Base-by-base conservation (phyloP, 2,888 invertebrate species). In the Orthonychiurus folsomi region DNA sequence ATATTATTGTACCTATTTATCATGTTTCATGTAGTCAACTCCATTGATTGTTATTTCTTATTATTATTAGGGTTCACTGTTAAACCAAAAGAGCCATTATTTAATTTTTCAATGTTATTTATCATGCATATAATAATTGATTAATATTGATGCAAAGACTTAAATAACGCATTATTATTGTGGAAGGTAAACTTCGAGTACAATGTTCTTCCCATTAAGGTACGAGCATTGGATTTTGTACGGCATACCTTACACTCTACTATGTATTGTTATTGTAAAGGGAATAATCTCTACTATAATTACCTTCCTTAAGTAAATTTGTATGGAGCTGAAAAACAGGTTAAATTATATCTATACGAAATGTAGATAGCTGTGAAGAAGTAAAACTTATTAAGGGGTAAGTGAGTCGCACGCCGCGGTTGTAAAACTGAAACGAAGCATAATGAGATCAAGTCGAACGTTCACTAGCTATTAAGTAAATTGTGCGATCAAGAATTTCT, bases 291-390 rank as follows among this genome's bases (percentile, higher is more conserved):
- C 37, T 37, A 37, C 37, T 37, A 37, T 37, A 9, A 37, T 37
- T 37, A 37, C 37, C 37, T 37, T 37, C 37, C 37, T 37, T 62
- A 59, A 62, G 59, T 58, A 58, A 62, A 59, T 59, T 58, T 58
- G 53, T 62, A 23, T 54, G 26, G 37, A 57, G 57, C 23, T 57
- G 47, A 24, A 48, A 59, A 58, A 62, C 62, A 62, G 58, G 18
- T 55, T 55, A 55, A 55, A 57, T 12, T 15, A 60, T 59, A 63
- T 55, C 23, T 59, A 59, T 55, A 63, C 59, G 50, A 63, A 63
- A 54, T 63, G 63, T 63, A 63, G 20, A 63, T 63, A 63, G n/a
- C n/a, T n/a, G n/a, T n/a, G n/a, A n/a, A n/a, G n/a, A n/a, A n/a
- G n/a, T n/a, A n/a, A n/a, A n/a, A n/a, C n/a, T n/a, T n/a, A n/a